phyloP scores from a whole-genome alignment of 2,888 invertebrate genomes.

The Euclidia mi region DNA sequence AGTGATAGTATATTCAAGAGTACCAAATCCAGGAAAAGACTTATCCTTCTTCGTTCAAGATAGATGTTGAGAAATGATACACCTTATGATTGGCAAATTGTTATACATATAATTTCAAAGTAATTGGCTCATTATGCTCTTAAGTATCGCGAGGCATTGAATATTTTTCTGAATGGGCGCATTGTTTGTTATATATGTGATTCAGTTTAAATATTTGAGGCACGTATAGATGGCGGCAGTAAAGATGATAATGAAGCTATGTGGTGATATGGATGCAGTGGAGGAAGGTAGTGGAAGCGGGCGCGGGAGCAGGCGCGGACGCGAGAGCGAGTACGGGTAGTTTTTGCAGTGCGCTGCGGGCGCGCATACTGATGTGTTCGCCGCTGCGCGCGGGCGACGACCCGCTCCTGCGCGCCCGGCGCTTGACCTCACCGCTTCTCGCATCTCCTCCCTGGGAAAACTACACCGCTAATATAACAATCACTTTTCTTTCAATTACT shows the following conservation, averaged over 20 bases:
- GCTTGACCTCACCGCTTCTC: conserved; percentile 74
- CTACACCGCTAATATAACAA: conserved; percentile 25
- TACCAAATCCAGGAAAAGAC: no score
- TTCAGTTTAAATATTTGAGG: conserved; percentile 43
- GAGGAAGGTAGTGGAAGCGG: conserved; percentile 55
- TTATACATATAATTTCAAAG: no score
- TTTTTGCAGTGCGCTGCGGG: conserved; percentile 77
- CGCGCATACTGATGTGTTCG: conserved; percentile 77
- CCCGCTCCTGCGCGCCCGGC: conserved; percentile 71
- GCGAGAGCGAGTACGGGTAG: conserved; percentile 46
- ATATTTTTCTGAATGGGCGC: conserved; percentile 20
- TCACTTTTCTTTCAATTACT: not conserved
- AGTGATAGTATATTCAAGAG: no score
- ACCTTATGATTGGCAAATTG: no score
- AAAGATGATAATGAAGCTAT: conserved; percentile 61
- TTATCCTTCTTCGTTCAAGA: no score
- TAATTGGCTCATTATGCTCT: no score
- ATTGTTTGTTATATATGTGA: conserved; percentile 35
- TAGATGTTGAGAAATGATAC: no score
- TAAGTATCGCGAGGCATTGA: conserved; percentile 7
- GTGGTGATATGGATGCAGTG: conserved; percentile 69
- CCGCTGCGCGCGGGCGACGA: conserved; percentile 70
- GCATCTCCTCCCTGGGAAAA: conserved; percentile 50
- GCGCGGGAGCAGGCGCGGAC: conserved; percentile 50
- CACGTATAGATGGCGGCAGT: conserved; percentile 48